These are phyloP conservation scores for Folsomia candida DNA, from an alignment of 2,888 invertebrate genomes.

Conservation along the genomic window DNA sequence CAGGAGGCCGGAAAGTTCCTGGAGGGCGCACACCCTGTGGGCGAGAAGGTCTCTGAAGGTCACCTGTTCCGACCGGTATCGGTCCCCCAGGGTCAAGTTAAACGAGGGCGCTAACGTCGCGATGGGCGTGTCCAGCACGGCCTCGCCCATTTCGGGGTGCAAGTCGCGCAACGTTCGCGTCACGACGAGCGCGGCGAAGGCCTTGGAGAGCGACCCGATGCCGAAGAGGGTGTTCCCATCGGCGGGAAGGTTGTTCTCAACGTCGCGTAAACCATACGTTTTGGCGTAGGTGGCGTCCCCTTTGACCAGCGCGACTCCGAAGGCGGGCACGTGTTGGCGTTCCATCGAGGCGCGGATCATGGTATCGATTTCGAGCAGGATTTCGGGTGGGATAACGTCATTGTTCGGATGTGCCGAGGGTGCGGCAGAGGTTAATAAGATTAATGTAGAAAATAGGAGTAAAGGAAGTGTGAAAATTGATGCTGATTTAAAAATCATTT, in stretches of 20 bases:
- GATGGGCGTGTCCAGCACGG: background rate
- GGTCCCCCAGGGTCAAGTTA: background rate
- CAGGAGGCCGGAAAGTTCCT: background rate
- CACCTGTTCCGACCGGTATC: background rate
- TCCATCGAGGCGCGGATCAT: background rate
- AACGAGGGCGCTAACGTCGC: background rate
- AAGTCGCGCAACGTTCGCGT: background rate
- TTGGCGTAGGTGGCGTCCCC: background rate
- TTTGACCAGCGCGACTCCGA: background rate
- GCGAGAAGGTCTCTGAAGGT: background rate
- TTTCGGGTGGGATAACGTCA: background rate
- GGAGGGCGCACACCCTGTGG: background rate
- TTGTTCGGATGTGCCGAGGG: no score
- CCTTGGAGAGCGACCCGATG: background rate
- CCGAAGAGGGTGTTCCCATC: background rate
- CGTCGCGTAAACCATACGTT: background rate
- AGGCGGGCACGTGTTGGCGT: background rate
- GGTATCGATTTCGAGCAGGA: background rate
- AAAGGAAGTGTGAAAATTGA: no score
- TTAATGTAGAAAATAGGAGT: no score
- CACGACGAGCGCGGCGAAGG: background rate
- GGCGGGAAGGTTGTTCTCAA: background rate
- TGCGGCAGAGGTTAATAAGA: no score
- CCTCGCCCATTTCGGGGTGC: background rate
- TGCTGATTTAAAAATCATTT: no score